phyloP scores from a whole-genome alignment of 2,888 invertebrate genomes.

The Sarcophaga variegata region DNA sequence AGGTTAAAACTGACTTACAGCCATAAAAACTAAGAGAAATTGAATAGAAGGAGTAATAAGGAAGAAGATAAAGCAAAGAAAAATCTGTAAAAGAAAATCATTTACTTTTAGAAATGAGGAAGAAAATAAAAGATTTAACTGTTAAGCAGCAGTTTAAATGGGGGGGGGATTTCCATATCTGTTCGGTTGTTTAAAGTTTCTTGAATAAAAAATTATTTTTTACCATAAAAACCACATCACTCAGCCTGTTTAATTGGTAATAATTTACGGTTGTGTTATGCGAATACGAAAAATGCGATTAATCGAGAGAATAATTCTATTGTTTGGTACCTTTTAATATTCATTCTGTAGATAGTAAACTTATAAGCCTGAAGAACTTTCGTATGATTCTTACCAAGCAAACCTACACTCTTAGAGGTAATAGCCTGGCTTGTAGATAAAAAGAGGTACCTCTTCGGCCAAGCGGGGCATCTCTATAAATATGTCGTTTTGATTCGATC shows the following conservation, averaged over 20 bases:
- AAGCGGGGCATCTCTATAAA: too few relatives aligned
- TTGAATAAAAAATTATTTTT: not conserved
- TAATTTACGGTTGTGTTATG: too few relatives aligned
- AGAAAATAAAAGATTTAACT: conserved; percentile 6
- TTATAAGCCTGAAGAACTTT: too few relatives aligned
- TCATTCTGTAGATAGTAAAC: too few relatives aligned
- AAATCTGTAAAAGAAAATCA: conserved; percentile 27
- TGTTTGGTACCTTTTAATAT: too few relatives aligned
- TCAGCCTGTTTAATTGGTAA: not conserved
- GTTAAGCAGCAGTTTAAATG: not conserved
- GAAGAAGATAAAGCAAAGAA: not conserved
- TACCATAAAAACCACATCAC: not conserved
- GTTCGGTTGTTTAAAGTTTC: conserved; percentile 44
- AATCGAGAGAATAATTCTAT: too few relatives aligned
- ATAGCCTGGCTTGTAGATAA: too few relatives aligned
- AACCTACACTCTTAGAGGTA: too few relatives aligned
- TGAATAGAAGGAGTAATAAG: conserved; percentile 13
- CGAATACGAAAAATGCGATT: too few relatives aligned
- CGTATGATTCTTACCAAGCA: too few relatives aligned
- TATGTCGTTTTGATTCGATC: too few relatives aligned
- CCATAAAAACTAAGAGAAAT: not conserved
- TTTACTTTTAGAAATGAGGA: conserved; percentile 26
- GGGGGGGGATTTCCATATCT: not conserved
- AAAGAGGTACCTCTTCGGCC: too few relatives aligned
- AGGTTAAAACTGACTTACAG: conserved; percentile 33